These are phyloP conservation scores for Serranus cabrilla DNA, from an alignment of 2,797 vertebrate genomes.

Conservation along the genomic window DNA sequence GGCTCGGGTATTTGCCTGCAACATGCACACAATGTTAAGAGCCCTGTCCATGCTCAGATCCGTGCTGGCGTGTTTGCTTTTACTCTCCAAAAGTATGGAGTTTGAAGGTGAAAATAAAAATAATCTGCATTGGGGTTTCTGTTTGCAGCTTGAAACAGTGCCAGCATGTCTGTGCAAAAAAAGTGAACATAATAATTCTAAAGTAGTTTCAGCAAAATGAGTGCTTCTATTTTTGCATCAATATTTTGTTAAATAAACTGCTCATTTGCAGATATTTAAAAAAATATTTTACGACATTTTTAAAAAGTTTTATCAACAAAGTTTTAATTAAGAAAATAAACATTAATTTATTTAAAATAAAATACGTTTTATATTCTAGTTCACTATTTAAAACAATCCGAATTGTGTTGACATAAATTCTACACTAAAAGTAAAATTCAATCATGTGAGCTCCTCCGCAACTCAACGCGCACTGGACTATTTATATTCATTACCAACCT, in stretches of 20 bases:
- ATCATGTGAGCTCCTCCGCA: constrained; percentile 22
- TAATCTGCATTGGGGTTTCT: neutral
- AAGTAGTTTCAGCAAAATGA: constrained; percentile 3
- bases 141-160: neutral
- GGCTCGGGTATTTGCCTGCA: constrained; percentile 78
- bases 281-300: neutral
- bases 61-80: constrained; percentile 46
- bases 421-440: constrained; percentile 10
- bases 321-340: neutral
- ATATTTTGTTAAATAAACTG: neutral
- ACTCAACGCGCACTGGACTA: constrained; percentile 7
- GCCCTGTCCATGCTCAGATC: constrained; percentile 57
- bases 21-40: constrained; percentile 70
- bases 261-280: neutral
- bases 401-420: constrained; percentile 6
- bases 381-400: constrained; percentile 7
- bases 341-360: neutral
- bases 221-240: neutral
- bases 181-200: neutral
- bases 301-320: constrained; percentile 14
- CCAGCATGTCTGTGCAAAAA: neutral
- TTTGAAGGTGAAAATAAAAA: constrained; percentile 44
- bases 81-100: constrained; percentile 26
- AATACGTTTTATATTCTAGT: neutral
- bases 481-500: constrained; percentile 76